Conservation (phyloP, 1,140 invertebrate species). For the Trichonephila clavipes region DNA sequence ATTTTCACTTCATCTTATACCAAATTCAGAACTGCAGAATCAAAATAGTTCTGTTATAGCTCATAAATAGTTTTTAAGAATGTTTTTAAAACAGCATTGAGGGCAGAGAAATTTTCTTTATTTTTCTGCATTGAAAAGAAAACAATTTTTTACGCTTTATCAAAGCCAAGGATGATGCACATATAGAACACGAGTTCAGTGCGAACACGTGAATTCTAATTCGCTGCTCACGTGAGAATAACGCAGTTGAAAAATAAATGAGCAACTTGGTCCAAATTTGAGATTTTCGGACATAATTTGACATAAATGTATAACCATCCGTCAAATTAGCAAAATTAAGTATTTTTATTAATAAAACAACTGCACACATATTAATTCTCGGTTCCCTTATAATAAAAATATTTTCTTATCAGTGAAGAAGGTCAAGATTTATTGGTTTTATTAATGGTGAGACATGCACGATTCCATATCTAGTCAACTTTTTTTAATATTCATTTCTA, state of each 20-base stretch:
- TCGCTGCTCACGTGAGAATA: not conserved
- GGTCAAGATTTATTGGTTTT: no score
- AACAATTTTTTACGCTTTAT: not conserved
- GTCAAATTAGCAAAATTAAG: not conserved
- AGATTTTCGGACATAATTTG: not conserved
- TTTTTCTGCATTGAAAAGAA: not conserved
- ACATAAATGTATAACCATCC: conserved; percentile 15
- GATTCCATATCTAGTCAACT: no score
- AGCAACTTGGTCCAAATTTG: not conserved
- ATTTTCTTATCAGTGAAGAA: no score
- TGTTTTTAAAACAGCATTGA: not conserved
- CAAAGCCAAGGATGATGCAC: conserved; percentile 25
- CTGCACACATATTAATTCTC: not conserved
- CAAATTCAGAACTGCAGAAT: no score
- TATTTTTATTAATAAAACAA: not conserved
- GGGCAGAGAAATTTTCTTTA: not conserved
- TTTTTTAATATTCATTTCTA: no score
- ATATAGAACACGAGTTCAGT: not conserved
- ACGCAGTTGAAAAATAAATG: not conserved
- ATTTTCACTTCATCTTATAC: no score
- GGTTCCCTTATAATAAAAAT: no score
- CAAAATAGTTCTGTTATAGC: no score
- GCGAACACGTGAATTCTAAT: conserved; percentile 16
- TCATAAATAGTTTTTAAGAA: no score
- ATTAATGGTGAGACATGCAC: no score